phyloP scores from a whole-genome alignment of 2,113 vertebrate species.

The Raja brachyura region DNA sequence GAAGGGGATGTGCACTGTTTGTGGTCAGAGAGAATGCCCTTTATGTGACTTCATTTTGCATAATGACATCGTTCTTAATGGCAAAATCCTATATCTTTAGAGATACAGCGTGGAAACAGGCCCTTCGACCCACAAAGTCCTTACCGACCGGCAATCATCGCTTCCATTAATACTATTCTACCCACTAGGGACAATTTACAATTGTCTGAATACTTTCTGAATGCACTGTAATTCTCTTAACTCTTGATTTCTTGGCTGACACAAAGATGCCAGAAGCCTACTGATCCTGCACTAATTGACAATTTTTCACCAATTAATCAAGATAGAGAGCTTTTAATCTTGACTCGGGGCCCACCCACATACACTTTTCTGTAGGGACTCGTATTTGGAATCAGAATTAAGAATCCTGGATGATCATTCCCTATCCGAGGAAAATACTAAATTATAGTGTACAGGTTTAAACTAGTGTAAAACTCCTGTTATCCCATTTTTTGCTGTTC shows the following conservation, averaged over 20 bases:
- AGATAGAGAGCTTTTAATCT: not conserved
- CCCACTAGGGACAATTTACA: too few relatives aligned
- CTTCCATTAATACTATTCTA: too few relatives aligned
- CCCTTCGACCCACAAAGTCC: too few relatives aligned
- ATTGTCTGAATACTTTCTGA: not conserved
- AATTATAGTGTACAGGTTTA: not conserved
- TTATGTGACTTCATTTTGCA: not conserved
- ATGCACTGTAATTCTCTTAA: too few relatives aligned
- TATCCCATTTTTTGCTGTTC: too few relatives aligned
- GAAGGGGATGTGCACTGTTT: not conserved
- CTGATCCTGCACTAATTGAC: not conserved
- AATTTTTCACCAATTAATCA: not conserved
- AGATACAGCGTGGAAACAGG: too few relatives aligned
- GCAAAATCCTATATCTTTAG: not conserved
- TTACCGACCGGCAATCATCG: too few relatives aligned
- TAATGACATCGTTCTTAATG: not conserved
- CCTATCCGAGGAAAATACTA: not conserved
- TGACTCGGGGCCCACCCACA: not conserved
- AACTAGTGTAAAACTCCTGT: too few relatives aligned
- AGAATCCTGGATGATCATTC: not conserved
- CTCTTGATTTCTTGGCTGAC: too few relatives aligned
- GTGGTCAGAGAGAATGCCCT: too few relatives aligned
- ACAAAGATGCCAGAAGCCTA: not conserved
- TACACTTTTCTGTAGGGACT: not conserved
- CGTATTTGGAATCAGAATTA: not conserved